Evolutionary conservation across 2,888 invertebrate species (phyloP), one percentile per base, ranked within the genome.

Genomic region (Leptothorax acervorum): DNA sequence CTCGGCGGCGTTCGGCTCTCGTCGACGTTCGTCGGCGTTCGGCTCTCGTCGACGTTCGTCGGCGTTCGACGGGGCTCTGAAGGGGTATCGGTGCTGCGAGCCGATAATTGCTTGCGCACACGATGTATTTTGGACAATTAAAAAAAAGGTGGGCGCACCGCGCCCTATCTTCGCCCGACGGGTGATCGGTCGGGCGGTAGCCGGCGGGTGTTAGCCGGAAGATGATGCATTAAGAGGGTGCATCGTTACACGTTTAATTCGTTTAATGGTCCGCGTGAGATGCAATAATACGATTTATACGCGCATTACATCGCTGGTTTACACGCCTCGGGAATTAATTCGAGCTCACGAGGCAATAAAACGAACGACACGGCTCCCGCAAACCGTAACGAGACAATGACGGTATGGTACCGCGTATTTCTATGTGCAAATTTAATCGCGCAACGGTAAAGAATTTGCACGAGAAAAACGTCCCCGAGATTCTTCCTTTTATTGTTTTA

Each of bases 371-470:
- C n/a, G 35, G 18, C 51, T 12, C 48, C 39, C 18, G 65, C 65
- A 42, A 15, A 28, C 57, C 63, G 63, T 35, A 76, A 76, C 45
- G n/a, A 79, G 42, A 66, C 78, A 66, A 78, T 66, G 51, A 55
- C 76, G 31, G 18, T 5, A 28, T 28, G 39, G 6, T 57, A 23
- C 8, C 45, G 73, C 18, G n/a, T 42, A 53, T 78, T 48, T 18
- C 23, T 60, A 35, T 79, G 57, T 60, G 60, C 48, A 70, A 79
- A 79, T 60, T 70, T 60, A 60, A 79, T 70, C 79, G 42, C 23
- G 42, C 53, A 76, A 63, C 60, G 45, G 45, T 57, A 23, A 65
- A 53, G 39, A 12, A 76, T 62, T 39, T 9, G 63, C 57, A 35
- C 28, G 45, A 78, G 45, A 45, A 23, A 68, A 68, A 23, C 45